Conservation (phyloP, 1,140 invertebrate genomes). For the Brachionus plicatilis region DNA sequence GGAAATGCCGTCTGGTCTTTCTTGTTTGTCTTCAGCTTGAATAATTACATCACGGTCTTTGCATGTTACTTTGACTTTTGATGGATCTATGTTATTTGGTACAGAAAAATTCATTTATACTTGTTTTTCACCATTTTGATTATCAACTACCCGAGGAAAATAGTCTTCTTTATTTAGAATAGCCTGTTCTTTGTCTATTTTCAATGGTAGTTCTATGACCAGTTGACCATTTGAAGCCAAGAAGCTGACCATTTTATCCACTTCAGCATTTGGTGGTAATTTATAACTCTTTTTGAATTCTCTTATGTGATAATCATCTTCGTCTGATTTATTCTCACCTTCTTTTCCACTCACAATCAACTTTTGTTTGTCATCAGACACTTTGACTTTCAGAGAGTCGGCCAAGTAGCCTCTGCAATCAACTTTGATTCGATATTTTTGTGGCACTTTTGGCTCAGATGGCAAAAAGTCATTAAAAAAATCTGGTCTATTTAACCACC, state of each 20-base stretch:
- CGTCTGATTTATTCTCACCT: neutral
- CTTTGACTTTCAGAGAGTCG: neutral
- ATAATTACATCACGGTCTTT: neutral
- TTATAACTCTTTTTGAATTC: slow-evolving; percentile 24
- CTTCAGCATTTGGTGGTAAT: neutral
- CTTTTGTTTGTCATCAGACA: neutral
- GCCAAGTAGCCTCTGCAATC: neutral
- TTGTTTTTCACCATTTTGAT: neutral
- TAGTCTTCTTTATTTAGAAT: neutral
- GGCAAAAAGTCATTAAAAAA: neutral
- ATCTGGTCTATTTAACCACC: neutral
- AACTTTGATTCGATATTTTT: neutral
- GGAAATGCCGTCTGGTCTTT: neutral
- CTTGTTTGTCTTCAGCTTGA: slow-evolving; percentile 4
- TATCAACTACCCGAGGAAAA: neutral
- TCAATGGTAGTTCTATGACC: slow-evolving; percentile 15
- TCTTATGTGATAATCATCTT: neutral
- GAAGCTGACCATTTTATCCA: slow-evolving; percentile 22
- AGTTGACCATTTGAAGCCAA: neutral
- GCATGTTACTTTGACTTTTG: neutral
- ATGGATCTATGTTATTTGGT: slow-evolving; percentile 17
- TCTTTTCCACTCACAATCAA: neutral
- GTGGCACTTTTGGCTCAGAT: neutral
- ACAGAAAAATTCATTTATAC: neutral
- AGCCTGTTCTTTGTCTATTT: neutral